Evolutionary conservation across 37 sponge, comb jelly and placozoan genomes (phyloP), one percentile per base, ranked within the genome.

Genomic region (Cladorhizidae sp.): DNA sequence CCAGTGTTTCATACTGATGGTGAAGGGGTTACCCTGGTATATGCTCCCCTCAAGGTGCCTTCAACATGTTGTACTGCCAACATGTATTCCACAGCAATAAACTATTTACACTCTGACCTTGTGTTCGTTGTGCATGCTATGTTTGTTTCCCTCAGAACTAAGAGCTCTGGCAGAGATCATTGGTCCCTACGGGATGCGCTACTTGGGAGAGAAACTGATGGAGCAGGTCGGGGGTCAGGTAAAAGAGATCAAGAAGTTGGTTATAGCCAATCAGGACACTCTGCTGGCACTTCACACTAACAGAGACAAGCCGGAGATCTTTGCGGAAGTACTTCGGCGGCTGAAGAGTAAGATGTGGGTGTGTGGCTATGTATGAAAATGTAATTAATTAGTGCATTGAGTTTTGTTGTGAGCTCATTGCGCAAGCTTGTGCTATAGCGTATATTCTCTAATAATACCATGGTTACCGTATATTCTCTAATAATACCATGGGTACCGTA

Each of bases 161-260:
- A 74, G 86, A 77, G 86, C 95, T 2, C 79, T 97, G 52, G 89
- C 88, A 25, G 96, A 95, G 81, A 54, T 95, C 61, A 84, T 97
- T 71, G 98, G 98, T 0, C 95, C 98, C 1, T 97, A 95, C 56
- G 98, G 98, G 20, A 89, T 97, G 33, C 82, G 90, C 2, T 81
- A 78, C 72, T 25, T 97, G 81, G 87, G 98, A 21, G 91, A 93
- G 77, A 90, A 88, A 71, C 83, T 95, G 68, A 86, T 97, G 91
- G 93, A 95, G 35, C 91, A 93, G 64, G 74, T 88, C 33, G n/a
- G 86, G 26, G 76, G 74, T 32, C 93, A 95, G 76, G 90, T 95
- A 36, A 86, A 90, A 75, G 95, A 97, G 85, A 83, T 95, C 69
- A 97, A 93, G 86, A 80, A 80, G 38, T 74, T 95, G 38, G 93